Percentiles rank a stretch among this genome's conserved stretches.
Evolutionary conservation across 2,888 invertebrate genomes (phyloP).

Genomic region (Himalopsyche japonica): DNA sequence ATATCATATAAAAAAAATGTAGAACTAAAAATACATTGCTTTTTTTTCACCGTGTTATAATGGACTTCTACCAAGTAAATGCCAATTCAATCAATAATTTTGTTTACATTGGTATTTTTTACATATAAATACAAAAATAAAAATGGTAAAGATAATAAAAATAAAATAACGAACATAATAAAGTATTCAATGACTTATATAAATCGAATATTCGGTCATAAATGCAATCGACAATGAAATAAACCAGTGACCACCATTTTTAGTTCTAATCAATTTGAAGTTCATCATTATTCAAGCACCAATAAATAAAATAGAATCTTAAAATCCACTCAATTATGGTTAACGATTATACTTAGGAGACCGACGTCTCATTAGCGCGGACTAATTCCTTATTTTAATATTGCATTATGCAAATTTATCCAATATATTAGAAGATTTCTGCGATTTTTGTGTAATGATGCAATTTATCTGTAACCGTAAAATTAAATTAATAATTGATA

Average conservation of each 20-base stretch:
- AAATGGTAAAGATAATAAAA: too few relatives aligned
- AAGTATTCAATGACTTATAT: too few relatives aligned
- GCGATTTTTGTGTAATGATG: not conserved
- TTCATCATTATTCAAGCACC: not conserved
- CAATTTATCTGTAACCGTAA: not conserved
- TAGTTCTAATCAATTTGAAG: not conserved
- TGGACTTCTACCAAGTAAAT: too few relatives aligned
- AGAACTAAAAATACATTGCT: too few relatives aligned
- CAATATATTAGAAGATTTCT: not conserved
- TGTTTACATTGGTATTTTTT: too few relatives aligned
- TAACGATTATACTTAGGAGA: not conserved
- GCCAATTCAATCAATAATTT: too few relatives aligned
- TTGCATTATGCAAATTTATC: not conserved
- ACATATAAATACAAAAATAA: too few relatives aligned
- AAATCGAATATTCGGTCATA: too few relatives aligned
- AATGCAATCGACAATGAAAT: too few relatives aligned
- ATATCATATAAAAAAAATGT: too few relatives aligned
- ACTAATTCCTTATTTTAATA: not conserved
- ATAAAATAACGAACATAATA: too few relatives aligned
- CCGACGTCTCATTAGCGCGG: not conserved
- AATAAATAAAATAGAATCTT: not conserved
- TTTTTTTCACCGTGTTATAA: too few relatives aligned
- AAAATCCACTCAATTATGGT: not conserved
- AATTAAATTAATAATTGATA: not conserved
- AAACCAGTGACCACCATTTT: not conserved